Conservation (phyloP, 2,888 invertebrate species). For the Acronicta leporina region DNA sequence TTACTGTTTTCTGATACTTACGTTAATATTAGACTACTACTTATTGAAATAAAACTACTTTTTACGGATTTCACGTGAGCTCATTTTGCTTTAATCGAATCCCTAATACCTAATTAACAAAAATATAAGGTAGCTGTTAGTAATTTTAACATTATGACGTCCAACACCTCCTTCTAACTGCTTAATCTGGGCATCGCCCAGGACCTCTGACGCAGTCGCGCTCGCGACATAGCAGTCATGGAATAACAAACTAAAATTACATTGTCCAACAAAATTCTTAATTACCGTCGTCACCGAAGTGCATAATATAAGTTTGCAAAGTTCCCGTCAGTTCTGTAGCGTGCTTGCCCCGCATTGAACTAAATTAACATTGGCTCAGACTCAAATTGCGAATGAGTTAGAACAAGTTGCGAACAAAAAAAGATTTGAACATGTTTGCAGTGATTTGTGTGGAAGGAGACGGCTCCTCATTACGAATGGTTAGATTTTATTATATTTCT, state of each 20-base stretch:
- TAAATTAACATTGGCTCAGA: constrained; percentile 64
- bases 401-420: constrained; percentile 44
- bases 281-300: constrained; percentile 54
- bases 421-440: constrained; percentile 43
- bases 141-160: no score
- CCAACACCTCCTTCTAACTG: no score
- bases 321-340: constrained; percentile 47
- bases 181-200: no score
- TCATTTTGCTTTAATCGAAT: no score
- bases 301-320: constrained; percentile 58
- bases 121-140: no score
- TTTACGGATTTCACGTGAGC: no score
- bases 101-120: no score
- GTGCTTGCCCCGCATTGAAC: constrained; percentile 54
- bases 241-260: constrained; percentile 27
- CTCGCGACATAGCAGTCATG: background rate
- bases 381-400: constrained; percentile 61
- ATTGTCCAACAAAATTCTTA: constrained; percentile 52
- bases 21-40: no score
- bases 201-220: no score
- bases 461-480: constrained; percentile 32
- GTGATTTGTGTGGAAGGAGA: constrained; percentile 52
- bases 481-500: background rate
- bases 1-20: no score
- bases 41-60: no score